Percentiles rank a stretch among this genome's conserved stretches.
phyloP scores from a whole-genome alignment of 2,888 invertebrate species.

The Thymelicus lineola region DNA sequence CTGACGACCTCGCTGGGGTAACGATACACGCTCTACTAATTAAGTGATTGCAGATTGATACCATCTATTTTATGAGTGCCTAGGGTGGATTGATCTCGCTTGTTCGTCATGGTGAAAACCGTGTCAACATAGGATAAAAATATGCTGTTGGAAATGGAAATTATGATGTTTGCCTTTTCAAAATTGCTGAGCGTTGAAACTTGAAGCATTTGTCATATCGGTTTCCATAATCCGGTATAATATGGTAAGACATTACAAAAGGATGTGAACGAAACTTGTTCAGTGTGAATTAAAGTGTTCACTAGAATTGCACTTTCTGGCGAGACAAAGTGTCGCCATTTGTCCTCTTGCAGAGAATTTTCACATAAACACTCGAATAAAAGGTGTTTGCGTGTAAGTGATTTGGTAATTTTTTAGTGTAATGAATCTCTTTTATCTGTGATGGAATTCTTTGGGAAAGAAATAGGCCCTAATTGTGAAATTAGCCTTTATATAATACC shows the following conservation, averaged over 20 bases:
- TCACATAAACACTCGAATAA: not conserved
- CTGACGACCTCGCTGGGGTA: slow-evolving; percentile 2
- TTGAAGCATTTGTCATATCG: not conserved
- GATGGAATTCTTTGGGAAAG: not conserved
- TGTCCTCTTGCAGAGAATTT: not conserved
- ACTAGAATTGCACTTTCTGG: slow-evolving; percentile 1
- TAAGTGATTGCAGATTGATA: slow-evolving; percentile 10
- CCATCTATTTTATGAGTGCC: not conserved
- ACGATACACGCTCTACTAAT: slow-evolving; percentile 13
- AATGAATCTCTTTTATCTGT: no score
- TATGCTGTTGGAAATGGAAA: not conserved
- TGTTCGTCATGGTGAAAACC: not conserved
- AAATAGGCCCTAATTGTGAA: not conserved
- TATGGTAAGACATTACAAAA: not conserved
- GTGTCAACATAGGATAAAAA: not conserved
- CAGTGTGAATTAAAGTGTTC: not conserved
- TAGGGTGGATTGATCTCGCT: not conserved
- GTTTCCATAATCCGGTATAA: not conserved
- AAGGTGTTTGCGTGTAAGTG: not conserved
- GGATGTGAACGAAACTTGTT: not conserved
- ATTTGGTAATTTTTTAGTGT: not conserved
- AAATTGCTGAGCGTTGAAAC: not conserved
- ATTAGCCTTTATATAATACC: no score
- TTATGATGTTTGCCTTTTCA: not conserved
- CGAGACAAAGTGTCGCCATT: slow-evolving; percentile 8